Evolutionary conservation across 2,888 invertebrate genomes (phyloP).

Genomic region (Tinea semifulvella): DNA sequence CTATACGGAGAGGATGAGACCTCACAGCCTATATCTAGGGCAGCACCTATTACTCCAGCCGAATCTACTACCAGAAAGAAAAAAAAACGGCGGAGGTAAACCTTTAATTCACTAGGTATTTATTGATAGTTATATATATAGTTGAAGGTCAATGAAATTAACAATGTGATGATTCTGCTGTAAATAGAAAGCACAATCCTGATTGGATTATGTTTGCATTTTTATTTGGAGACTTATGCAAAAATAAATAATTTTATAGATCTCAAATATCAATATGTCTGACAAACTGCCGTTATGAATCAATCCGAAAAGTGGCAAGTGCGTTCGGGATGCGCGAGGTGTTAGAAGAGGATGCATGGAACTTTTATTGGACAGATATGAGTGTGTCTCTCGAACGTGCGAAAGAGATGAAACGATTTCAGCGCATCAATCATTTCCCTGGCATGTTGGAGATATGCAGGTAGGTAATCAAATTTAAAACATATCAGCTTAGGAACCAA

Average conservation of each 20-base stretch:
- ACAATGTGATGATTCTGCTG: no score
- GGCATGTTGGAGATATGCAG: conserved; percentile 88
- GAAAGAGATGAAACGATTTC: conserved; percentile 91
- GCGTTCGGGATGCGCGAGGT: conserved; percentile 81
- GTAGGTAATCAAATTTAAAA: no score
- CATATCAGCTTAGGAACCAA: no score
- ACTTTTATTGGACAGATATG: conserved; percentile 90
- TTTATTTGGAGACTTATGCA: neutral
- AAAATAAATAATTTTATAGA: conserved; percentile 27
- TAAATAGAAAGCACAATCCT: no score
- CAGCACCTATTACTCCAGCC: conserved; percentile 38
- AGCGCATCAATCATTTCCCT: conserved; percentile 94
- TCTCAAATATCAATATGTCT: conserved; percentile 71
- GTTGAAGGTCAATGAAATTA: neutral
- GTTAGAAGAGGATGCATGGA: conserved; percentile 84
- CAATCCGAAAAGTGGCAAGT: conserved; percentile 74
- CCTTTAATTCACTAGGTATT: no score
- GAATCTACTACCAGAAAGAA: conserved; percentile 42
- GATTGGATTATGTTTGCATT: neutral
- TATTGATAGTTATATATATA: no score
- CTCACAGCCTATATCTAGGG: conserved; percentile 51
- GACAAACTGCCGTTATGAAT: conserved; percentile 77
- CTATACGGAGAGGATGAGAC: conserved; percentile 55
- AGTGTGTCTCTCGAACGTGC: conserved; percentile 86
- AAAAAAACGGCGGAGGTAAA: conserved; percentile 52